Evolutionary conservation across 2,113 vertebrate species (phyloP).

Genomic region (Parus major): DNA sequence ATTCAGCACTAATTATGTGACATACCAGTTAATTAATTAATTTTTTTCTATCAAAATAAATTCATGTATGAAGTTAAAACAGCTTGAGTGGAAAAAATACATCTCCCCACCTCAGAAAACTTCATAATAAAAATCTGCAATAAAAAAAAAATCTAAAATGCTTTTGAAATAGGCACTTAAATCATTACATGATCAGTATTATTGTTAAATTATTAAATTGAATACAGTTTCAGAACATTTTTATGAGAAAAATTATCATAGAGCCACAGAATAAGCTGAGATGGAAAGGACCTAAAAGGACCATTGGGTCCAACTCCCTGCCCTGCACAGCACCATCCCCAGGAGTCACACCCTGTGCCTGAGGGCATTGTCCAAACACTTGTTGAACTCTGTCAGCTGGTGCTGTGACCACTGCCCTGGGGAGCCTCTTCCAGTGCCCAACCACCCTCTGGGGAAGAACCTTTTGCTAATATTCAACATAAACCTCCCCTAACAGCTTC

Average conservation of each 20-base stretch:
- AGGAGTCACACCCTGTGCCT: neutral
- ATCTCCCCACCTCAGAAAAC: neutral
- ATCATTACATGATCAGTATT: neutral
- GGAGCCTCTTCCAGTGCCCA: neutral
- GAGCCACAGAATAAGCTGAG: neutral
- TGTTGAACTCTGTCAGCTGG: neutral
- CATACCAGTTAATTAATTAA: neutral
- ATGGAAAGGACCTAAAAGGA: neutral
- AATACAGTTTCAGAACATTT: neutral
- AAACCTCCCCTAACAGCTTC: neutral
- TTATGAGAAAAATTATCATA: neutral
- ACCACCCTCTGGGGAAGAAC: rapidly evolving
- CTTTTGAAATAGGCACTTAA: neutral
- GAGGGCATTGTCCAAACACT: rapidly evolving
- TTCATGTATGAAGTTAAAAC: neutral
- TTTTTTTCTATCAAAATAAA: neutral
- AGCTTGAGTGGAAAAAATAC: neutral
- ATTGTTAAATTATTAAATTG: neutral
- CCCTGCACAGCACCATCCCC: neutral
- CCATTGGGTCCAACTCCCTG: neutral
- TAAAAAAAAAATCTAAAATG: neutral
- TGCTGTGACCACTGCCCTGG: neutral
- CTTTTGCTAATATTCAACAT: too few relatives aligned
- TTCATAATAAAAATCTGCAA: neutral
- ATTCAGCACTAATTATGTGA: neutral